A percentile compares a stretch with the other conserved stretches of the same genome.
These are phyloP conservation scores for Channallabes apus DNA, from an alignment of 2,797 vertebrate species.

Conservation along the genomic window DNA sequence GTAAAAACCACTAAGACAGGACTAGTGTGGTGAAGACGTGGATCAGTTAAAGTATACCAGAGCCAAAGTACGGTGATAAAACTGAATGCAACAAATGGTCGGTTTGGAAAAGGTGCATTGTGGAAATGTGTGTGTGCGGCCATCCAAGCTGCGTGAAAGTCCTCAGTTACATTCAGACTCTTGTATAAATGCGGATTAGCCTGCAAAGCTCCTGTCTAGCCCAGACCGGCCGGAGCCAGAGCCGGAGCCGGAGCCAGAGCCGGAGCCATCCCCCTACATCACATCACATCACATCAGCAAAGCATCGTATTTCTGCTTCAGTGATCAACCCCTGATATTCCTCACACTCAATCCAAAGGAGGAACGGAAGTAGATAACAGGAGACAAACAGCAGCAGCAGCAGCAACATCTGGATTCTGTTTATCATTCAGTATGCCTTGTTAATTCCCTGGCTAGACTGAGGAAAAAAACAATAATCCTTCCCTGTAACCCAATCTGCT, in stretches of 20 bases:
- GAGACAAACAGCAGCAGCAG: neutral
- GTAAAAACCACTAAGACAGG: neutral
- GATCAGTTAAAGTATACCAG: neutral
- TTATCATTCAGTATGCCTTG: neutral
- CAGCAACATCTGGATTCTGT: neutral
- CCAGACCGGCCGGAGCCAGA: slow-evolving; percentile 14
- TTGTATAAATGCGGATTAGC: slow-evolving; percentile 27
- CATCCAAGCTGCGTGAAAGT: neutral
- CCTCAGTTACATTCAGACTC: neutral
- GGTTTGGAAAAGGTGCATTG: neutral
- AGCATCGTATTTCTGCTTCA: neutral
- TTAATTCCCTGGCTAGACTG: slow-evolving; percentile 45
- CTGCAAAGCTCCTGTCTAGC: slow-evolving; percentile 39
- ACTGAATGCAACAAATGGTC: slow-evolving; percentile 30
- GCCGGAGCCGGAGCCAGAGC: slow-evolving; percentile 10
- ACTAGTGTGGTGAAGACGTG: neutral
- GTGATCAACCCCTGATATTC: neutral
- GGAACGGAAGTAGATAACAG: neutral
- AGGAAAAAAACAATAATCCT: slow-evolving; percentile 5
- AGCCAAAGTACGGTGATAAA: neutral
- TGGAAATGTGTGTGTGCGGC: neutral
- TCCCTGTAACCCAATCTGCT: slow-evolving; percentile 1
- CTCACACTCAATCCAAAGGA: neutral
- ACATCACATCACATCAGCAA: neutral
- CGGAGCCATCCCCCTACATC: neutral